These are phyloP conservation scores for Ochlodes sylvanus DNA, from an alignment of 2,888 invertebrate genomes.

Conservation along the genomic window DNA sequence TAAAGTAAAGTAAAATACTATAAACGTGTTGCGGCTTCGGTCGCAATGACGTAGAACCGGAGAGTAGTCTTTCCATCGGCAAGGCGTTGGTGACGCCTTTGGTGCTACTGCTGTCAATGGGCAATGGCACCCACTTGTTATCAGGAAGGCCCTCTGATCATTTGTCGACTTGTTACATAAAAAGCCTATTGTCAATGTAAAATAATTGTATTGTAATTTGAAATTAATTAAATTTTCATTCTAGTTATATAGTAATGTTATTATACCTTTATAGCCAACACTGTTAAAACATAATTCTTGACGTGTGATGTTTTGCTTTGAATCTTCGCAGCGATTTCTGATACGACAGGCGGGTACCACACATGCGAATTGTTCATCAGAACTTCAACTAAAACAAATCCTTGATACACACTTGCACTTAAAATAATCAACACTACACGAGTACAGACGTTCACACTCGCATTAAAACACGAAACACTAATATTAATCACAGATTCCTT, in stretches of 20 bases:
- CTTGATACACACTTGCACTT: conserved; percentile 69
- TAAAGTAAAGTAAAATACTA: too few species aligned
- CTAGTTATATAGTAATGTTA: neutral
- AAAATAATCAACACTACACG: conserved; percentile 65
- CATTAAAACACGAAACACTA: conserved; percentile 57
- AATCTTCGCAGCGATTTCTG: conserved; percentile 52
- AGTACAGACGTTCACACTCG: conserved; percentile 60
- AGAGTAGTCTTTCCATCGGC: too few species aligned
- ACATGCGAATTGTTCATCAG: conserved; percentile 68
- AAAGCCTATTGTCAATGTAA: too few species aligned
- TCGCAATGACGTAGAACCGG: too few species aligned
- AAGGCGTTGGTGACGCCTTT: too few species aligned
- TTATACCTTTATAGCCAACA: conserved; percentile 57
- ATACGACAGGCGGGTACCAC: conserved; percentile 69
- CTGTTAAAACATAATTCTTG: conserved; percentile 47
- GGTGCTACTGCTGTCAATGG: too few species aligned
- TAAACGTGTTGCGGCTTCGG: too few species aligned
- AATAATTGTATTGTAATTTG: too few species aligned
- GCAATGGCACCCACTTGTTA: too few species aligned
- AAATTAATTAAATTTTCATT: neutral
- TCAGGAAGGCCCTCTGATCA: too few species aligned
- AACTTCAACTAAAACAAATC: conserved; percentile 72
- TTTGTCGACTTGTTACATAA: too few species aligned
- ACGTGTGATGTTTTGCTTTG: conserved; percentile 48
- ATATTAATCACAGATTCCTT: conserved; percentile 26